These are phyloP conservation scores for Drosophila oshimai DNA, from an alignment of 1,140 invertebrate genomes.

Conservation along the genomic window DNA sequence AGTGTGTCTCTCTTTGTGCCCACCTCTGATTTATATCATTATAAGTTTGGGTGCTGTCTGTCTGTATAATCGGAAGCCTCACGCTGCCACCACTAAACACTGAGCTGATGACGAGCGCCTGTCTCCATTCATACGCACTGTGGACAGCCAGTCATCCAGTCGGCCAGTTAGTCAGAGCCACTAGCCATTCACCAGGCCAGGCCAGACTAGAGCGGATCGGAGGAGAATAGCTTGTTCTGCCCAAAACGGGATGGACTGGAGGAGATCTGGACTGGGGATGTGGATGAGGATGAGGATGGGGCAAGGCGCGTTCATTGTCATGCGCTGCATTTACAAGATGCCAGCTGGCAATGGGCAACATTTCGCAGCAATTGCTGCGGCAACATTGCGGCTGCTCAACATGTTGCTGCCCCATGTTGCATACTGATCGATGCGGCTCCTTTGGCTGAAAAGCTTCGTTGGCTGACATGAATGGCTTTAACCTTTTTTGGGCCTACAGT, in stretches of 20 bases:
- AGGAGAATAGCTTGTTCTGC: slow-evolving; percentile 38
- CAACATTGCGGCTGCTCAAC: slow-evolving; percentile 77
- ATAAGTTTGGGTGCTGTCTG: too few species aligned
- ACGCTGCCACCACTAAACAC: slow-evolving; percentile 22
- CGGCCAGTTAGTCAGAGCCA: slow-evolving; percentile 23
- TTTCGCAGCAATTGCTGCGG: slow-evolving; percentile 73
- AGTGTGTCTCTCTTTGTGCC: too few species aligned
- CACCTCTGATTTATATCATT: too few species aligned
- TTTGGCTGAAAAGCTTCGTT: slow-evolving; percentile 44
- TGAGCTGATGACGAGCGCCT: slow-evolving; percentile 38
- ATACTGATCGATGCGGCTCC: slow-evolving; percentile 78
- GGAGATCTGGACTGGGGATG: not conserved
- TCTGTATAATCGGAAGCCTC: not conserved
- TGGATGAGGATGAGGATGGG: not conserved
- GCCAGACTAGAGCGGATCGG: slow-evolving; percentile 22
- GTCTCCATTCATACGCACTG: slow-evolving; percentile 75
- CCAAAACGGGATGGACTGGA: slow-evolving; percentile 40
- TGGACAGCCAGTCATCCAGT: slow-evolving; percentile 39
- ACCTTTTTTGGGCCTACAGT: slow-evolving; percentile 80
- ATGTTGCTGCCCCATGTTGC: slow-evolving; percentile 68
- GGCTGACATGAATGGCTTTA: slow-evolving; percentile 75
- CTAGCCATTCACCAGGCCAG: slow-evolving; percentile 51
- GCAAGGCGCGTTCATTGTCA: slow-evolving; percentile 64
- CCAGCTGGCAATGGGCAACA: slow-evolving; percentile 67
- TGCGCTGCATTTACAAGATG: slow-evolving; percentile 81